Evolutionary conservation across 2,888 invertebrate species (phyloP).

Genomic region (Drosophila cracens): DNA sequence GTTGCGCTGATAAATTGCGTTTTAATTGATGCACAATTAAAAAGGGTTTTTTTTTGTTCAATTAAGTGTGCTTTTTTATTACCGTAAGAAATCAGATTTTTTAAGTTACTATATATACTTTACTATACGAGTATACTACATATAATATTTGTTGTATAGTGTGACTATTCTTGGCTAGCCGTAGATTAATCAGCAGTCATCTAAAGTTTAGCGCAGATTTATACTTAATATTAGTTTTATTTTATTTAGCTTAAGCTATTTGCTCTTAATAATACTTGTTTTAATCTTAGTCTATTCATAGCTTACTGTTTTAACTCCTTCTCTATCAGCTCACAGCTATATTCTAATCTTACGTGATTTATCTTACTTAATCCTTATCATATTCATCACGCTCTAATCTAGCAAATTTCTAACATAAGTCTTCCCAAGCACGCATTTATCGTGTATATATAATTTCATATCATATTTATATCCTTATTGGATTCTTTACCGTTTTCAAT

Average conservation of each 20-base stretch:
- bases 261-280: not conserved
- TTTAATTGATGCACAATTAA: constrained; percentile 45
- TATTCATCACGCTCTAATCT: not conserved
- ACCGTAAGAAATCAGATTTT: not conserved
- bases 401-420: not conserved
- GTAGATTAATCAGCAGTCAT: not conserved
- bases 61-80: constrained; percentile 1
- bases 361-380: not conserved
- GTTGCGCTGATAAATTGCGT: constrained; percentile 30
- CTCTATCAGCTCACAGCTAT: not conserved
- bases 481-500: constrained; percentile 2
- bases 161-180: not conserved
- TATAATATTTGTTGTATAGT: not conserved
- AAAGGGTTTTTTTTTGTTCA: not conserved
- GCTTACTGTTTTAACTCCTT: not conserved
- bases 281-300: not conserved
- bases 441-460: not conserved
- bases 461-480: constrained; percentile 5
- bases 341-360: not conserved
- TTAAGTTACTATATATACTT: not conserved
- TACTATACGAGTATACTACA: too few relatives aligned
- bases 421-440: not conserved
- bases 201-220: not conserved
- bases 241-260: not conserved
- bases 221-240: too few relatives aligned